A percentile compares a stretch with the other conserved stretches of the same genome.
These are phyloP conservation scores for Linurgus olivaceus DNA, from an alignment of 2,797 vertebrate genomes.

Conservation along the genomic window DNA sequence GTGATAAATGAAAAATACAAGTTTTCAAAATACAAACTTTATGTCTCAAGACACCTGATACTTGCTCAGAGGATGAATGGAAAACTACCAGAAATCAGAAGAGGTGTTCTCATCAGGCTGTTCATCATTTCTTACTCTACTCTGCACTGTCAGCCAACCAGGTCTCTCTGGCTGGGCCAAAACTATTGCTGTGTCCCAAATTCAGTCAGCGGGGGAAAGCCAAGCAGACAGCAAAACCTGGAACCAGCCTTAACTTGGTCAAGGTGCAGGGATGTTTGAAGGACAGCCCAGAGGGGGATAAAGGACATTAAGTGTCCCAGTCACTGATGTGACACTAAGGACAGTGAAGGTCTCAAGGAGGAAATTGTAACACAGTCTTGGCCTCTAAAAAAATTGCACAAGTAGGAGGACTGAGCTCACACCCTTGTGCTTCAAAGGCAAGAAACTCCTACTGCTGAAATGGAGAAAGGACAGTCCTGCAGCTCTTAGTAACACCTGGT, in stretches of 20 bases:
- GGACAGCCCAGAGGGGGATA: background rate
- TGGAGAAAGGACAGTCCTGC: background rate
- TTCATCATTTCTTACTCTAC: background rate
- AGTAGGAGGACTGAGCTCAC: background rate
- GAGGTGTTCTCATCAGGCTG: background rate
- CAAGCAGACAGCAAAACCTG: background rate
- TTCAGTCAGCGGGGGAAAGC: background rate
- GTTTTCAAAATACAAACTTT: conserved; percentile 52
- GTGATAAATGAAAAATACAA: conserved; percentile 43
- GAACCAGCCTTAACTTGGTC: background rate
- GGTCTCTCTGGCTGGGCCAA: background rate
- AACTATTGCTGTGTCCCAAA: background rate
- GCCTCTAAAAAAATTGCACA: background rate
- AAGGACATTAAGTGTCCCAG: background rate
- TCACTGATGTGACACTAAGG: background rate
- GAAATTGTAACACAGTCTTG: background rate
- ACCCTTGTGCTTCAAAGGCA: background rate
- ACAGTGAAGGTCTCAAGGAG: background rate
- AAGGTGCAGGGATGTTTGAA: background rate
- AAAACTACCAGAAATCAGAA: conserved; percentile 42
- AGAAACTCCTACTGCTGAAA: background rate
- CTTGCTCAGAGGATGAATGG: conserved; percentile 33
- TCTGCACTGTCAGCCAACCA: background rate
- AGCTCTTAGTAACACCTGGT: background rate
- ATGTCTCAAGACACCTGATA: conserved; percentile 25